These are phyloP conservation scores for Todus mexicanus DNA, from an alignment of 2,797 vertebrate genomes.

Conservation along the genomic window DNA sequence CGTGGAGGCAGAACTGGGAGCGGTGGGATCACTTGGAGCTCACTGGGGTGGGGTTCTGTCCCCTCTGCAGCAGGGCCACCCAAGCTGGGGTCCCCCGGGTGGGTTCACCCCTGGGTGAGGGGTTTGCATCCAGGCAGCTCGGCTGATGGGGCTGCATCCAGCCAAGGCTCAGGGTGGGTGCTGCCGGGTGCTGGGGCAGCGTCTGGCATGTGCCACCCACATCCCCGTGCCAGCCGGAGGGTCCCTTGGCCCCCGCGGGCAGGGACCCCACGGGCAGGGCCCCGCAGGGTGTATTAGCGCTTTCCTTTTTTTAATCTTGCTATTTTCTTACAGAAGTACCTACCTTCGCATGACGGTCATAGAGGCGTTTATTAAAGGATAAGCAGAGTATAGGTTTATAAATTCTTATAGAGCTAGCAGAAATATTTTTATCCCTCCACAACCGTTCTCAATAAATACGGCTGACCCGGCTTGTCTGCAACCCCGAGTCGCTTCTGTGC, in stretches of 20 bases:
- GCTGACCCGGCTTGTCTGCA: constrained; percentile 48
- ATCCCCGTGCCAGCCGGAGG: not conserved
- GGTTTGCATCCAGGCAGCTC: not conserved
- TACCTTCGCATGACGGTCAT: not conserved
- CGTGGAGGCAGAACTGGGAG: not conserved
- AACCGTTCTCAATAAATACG: constrained; percentile 44
- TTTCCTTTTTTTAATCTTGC: constrained; percentile 56
- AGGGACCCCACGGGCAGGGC: not conserved
- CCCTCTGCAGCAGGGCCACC: not conserved
- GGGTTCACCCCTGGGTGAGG: not conserved
- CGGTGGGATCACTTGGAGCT: not conserved
- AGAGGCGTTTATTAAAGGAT: constrained; percentile 29
- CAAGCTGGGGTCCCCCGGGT: fast-evolving
- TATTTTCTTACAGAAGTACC: constrained; percentile 59
- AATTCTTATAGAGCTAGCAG: constrained; percentile 41
- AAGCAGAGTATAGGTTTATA: constrained; percentile 59
- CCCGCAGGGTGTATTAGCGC: not conserved
- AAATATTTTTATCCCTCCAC: constrained; percentile 69
- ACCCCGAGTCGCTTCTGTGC: fast-evolving
- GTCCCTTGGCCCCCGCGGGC: fast-evolving
- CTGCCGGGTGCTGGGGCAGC: not conserved
- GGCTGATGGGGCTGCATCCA: fast-evolving
- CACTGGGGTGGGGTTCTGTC: fast-evolving
- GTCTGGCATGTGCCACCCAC: fast-evolving
- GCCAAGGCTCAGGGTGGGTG: fast-evolving